These are phyloP conservation scores for Bufo gargarizans DNA, from an alignment of 2,113 vertebrate genomes.

Conservation along the genomic window DNA sequence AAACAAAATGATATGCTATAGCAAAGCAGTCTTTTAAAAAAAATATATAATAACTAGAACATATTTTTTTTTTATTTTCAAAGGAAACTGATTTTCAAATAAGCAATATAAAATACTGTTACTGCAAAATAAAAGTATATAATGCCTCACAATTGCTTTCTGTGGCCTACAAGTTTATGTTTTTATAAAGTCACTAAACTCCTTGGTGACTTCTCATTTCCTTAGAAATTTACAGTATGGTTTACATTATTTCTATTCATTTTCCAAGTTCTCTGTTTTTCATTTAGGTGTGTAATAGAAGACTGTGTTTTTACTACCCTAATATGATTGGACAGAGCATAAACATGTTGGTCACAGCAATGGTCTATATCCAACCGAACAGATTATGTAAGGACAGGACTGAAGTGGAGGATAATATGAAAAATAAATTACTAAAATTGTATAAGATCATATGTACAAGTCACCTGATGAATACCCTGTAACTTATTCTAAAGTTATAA, in stretches of 20 bases:
- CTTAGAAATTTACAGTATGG: not conserved
- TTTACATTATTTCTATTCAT: conserved; percentile 7
- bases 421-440: not conserved
- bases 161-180: not conserved
- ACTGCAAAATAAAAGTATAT: not conserved
- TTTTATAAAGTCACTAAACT: not conserved
- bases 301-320: not conserved
- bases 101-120: not conserved
- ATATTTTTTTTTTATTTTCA: not conserved
- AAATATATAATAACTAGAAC: not conserved
- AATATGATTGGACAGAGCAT: conserved; percentile 11
- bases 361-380: not conserved
- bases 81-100: not conserved
- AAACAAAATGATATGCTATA: too few species aligned
- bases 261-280: conserved; percentile 17
- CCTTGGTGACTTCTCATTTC: conserved; percentile 1
- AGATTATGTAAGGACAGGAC: not conserved
- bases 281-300: conserved; percentile 8
- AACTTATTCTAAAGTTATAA: not conserved
- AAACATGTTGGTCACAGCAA: conserved; percentile 1
- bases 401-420: not conserved
- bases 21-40: not conserved
- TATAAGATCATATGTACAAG: not conserved
- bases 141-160: not conserved
- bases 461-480: not conserved